Conservation (phyloP, 2,888 invertebrate species). For the Caenorhabditis doughertyi region DNA sequence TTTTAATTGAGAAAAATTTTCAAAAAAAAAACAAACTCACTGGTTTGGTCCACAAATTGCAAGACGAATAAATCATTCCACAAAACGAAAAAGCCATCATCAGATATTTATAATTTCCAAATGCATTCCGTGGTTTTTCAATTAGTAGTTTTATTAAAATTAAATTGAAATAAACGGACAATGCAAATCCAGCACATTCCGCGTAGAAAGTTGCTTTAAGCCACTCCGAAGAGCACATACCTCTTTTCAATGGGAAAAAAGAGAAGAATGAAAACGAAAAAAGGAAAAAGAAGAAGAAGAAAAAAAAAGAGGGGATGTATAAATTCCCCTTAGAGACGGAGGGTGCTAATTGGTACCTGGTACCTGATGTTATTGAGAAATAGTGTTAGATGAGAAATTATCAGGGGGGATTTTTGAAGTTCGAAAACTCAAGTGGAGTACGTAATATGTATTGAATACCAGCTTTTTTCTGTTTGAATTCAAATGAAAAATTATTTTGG, state of each 20-base stretch:
- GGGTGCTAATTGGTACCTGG: background rate
- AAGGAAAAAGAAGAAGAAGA: background rate
- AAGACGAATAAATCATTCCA: constrained; percentile 23
- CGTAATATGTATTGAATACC: too few species aligned
- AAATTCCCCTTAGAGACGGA: background rate
- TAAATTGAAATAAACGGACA: background rate
- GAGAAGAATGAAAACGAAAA: background rate
- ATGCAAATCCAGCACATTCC: background rate
- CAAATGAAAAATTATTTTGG: too few species aligned
- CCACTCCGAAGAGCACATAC: constrained; percentile 36
- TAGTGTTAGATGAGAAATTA: too few species aligned
- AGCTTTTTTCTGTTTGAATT: too few species aligned
- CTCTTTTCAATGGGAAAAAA: background rate
- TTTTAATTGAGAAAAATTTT: too few species aligned
- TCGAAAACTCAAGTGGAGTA: too few species aligned
- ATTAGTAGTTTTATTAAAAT: constrained; percentile 3
- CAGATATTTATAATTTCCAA: constrained; percentile 53
- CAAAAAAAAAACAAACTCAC: too few species aligned
- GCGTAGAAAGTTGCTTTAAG: background rate
- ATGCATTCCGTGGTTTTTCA: background rate
- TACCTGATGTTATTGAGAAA: too few species aligned
- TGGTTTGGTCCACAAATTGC: constrained; percentile 33
- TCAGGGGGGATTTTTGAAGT: too few species aligned
- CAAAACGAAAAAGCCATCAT: constrained; percentile 40
- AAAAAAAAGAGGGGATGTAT: background rate